Evolutionary conservation across 2,888 invertebrate genomes (phyloP), one percentile per base, ranked within the genome.

Genomic region (Tupiocoris notatus): DNA sequence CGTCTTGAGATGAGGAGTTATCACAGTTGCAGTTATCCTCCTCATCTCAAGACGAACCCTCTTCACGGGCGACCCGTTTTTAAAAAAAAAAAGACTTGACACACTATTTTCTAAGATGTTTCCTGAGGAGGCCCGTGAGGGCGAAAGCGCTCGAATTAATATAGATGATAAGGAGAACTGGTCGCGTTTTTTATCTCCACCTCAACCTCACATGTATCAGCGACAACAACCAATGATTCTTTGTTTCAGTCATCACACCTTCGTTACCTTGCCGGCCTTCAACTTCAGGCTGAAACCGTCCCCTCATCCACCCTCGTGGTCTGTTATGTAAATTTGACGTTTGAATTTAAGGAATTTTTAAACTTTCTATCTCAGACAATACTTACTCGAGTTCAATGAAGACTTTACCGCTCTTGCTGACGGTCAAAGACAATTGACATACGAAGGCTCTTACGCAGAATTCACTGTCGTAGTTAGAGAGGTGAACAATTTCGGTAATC

Each of bases 331-430:
- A 39, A 63, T 73, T 62, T 39, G 62, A 17, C 25, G 25, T 20
- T 73, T 63, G 54, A 63, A 70, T 70, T 23, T n/a, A 62, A 9
- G 6, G 61, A 63, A n/a, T 24, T 73, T 21, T 25, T 61, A 62
- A 39, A 21, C 56, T 73, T 73, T 73, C 62, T 73, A 39, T 54
- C 25, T 73, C 73, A 3, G 73, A 73, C 73, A 73, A 73, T 73
- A 73, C 73, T 73, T 73, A 54, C 62, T 39, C 59, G 39, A 18
- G 39, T 62, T 73, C 61, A 62, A 61, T 25, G 63, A 22, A 23
- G 59, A 70, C 57, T 24, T 17, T 20, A 21, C 73, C 62, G 62
- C 62, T 39, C 39, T 62, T 39, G 17, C 62, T 22, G 23, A 61
- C 65, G 73, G 62, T 73, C 73, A 62, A 73, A 63, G 73, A 62